Percentiles rank a stretch among this genome's conserved stretches.
Evolutionary conservation across 2,113 vertebrate genomes (phyloP).

Genomic region (Ammospiza caudacuta): DNA sequence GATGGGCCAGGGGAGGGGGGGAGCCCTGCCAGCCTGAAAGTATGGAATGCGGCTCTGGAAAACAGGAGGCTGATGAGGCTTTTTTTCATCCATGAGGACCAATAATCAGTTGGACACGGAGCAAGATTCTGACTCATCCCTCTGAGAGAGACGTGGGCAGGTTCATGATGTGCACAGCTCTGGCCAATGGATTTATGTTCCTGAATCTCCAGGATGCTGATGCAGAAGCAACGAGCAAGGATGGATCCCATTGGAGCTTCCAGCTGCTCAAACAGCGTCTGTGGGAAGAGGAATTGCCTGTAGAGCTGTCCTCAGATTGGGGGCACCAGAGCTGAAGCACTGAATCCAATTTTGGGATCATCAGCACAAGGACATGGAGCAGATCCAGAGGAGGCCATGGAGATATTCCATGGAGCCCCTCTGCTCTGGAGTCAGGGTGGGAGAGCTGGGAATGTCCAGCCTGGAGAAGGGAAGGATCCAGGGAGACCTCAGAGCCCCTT

Average conservation of each 20-base stretch:
- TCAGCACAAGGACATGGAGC: background rate
- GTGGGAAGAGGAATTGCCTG: background rate
- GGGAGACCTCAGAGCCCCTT: accelerated
- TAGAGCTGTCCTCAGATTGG: background rate
- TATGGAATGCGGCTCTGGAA: background rate
- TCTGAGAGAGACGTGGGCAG: background rate
- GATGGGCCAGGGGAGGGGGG: background rate
- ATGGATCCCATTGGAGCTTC: background rate
- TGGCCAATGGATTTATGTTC: background rate
- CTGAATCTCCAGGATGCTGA: background rate
- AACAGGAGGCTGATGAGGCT: background rate
- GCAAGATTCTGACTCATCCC: background rate
- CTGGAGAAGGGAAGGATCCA: background rate
- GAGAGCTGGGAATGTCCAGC: background rate
- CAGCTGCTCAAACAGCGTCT: background rate
- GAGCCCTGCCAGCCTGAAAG: accelerated
- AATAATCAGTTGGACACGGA: background rate
- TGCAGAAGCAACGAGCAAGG: background rate
- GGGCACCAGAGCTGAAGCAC: background rate
- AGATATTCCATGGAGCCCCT: no score
- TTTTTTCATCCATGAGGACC: background rate
- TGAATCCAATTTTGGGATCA: background rate
- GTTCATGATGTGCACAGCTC: background rate
- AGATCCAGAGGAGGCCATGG: accelerated
- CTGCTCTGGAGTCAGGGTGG: background rate